Conservation (phyloP, 2,888 invertebrate genomes). For the Branchellion lobata region DNA sequence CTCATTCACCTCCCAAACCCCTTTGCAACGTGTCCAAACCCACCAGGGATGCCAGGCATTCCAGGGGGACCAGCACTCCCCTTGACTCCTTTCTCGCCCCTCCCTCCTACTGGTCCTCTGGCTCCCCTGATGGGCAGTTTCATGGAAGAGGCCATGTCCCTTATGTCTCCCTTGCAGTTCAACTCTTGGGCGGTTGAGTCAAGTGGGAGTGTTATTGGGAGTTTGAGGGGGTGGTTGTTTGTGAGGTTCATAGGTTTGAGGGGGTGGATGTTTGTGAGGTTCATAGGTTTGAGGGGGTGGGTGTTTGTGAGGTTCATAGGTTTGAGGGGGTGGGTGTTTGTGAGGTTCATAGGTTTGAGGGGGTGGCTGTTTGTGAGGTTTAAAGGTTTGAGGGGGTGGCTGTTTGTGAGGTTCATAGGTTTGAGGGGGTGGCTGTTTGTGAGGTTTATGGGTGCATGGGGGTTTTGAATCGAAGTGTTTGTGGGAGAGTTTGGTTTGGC, state of each 20-base stretch:
- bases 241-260: too few species aligned
- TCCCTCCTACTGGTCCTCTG: slow-evolving; percentile 55
- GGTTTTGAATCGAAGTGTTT: too few species aligned
- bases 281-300: neutral
- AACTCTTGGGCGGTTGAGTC: slow-evolving; percentile 13
- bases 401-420: too few species aligned
- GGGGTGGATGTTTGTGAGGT: neutral
- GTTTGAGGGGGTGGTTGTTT: neutral
- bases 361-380: neutral
- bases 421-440: too few species aligned
- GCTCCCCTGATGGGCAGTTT: slow-evolving; percentile 57
- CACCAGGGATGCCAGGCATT: slow-evolving; percentile 54
- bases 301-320: neutral
- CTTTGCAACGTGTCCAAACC: neutral
- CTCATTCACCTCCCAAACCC: too few species aligned
- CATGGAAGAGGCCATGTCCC: slow-evolving; percentile 51
- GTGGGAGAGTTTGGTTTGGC: too few species aligned
- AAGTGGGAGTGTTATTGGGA: neutral
- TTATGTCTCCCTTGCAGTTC: slow-evolving; percentile 49
- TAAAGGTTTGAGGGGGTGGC: too few species aligned
- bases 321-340: neutral
- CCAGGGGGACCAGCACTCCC: slow-evolving; percentile 56
- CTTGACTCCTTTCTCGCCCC: slow-evolving; percentile 55
- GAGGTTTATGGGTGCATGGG: too few species aligned
- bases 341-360: neutral